Evolutionary conservation across 2,888 invertebrate species (phyloP), one percentile per base, ranked within the genome.

Genomic region (Dolichomitus sp.): DNA sequence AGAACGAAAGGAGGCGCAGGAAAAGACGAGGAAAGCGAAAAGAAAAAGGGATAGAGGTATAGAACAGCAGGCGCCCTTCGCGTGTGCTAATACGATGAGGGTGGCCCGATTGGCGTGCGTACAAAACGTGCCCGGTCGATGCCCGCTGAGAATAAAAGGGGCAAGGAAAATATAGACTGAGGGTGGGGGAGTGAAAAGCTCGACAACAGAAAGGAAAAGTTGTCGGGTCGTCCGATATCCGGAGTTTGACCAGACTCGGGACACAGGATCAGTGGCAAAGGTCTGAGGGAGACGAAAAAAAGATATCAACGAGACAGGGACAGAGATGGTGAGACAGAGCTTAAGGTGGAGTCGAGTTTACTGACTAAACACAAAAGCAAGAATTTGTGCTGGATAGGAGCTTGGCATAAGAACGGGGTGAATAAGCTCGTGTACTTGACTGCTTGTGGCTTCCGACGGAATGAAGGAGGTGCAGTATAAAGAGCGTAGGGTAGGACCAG

Each of bases 391-490:
- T 73, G 80, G 68, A 68, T 19, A 68, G 65, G 45, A 76, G 66
- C 70, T 69, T n/a, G 59, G 30, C 23, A 42, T 37, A 73, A 45
- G 40, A 66, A 79, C 66, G 79, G 76, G 76, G 54, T 76, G 72
- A 72, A 83, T 80, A 76, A 83, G 76, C 72, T 72, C 61, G 61
- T 59, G 76, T 80, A 80, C 80, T 80, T 73, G 80, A 83, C 80
- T 76, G 75, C 70, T 74, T 27, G 63, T 76, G 76, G 80, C 73
- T 83, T 76, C 80, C 76, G 83, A 76, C 66, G 63, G 40, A 66
- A 40, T 9, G 45, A 37, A 17, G 23, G 54, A 23, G 45, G 48
- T 30, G 11, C 23, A 54, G 45, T 54, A 72, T 45, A 27, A 68
- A 76, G 40, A 61, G 37, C 66, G 27, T 17, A n/a, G 48, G 45